A percentile compares a stretch with the other conserved stretches of the same genome.
phyloP scores from a whole-genome alignment of 2,113 vertebrate genomes.

The Ophthalmolycus amberensis region DNA sequence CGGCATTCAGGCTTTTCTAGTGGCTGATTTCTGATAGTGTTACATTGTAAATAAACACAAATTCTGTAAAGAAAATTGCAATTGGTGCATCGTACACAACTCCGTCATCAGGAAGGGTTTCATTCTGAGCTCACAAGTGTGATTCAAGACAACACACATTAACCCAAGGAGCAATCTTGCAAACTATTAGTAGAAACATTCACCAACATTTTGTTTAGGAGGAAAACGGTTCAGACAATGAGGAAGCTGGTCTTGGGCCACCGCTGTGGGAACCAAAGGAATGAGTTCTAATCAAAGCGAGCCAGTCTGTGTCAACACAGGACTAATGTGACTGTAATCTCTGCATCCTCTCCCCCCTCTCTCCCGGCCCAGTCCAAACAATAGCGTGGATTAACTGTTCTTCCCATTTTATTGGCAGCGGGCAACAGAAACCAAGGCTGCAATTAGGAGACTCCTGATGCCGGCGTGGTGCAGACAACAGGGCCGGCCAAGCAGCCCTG shows the following conservation, averaged over 20 bases:
- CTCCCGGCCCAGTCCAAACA: slow-evolving; percentile 64
- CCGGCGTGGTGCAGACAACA: not conserved
- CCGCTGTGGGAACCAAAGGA: slow-evolving; percentile 23
- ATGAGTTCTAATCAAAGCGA: slow-evolving; percentile 39
- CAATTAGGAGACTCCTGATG: slow-evolving; percentile 54
- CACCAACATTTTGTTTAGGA: not conserved
- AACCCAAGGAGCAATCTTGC: too few species aligned
- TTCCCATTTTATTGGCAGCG: slow-evolving; percentile 48
- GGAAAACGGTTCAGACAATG: slow-evolving; percentile 11
- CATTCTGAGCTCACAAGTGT: too few species aligned
- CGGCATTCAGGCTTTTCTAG: too few species aligned
- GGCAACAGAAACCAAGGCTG: slow-evolving; percentile 61
- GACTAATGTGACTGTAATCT: slow-evolving; percentile 20
- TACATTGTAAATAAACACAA: too few species aligned
- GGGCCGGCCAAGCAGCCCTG: slow-evolving; percentile 9
- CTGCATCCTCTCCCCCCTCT: slow-evolving; percentile 40
- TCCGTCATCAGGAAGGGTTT: too few species aligned
- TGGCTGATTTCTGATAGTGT: too few species aligned
- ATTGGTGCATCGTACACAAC: too few species aligned
- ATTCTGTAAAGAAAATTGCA: too few species aligned
- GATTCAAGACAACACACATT: too few species aligned
- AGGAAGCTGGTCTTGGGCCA: not conserved
- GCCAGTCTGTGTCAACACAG: slow-evolving; percentile 44
- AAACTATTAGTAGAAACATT: not conserved
- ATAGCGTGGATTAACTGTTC: slow-evolving; percentile 71